phyloP scores from a whole-genome alignment of 2,797 vertebrate species.

The Pseudomugil gertrudae region DNA sequence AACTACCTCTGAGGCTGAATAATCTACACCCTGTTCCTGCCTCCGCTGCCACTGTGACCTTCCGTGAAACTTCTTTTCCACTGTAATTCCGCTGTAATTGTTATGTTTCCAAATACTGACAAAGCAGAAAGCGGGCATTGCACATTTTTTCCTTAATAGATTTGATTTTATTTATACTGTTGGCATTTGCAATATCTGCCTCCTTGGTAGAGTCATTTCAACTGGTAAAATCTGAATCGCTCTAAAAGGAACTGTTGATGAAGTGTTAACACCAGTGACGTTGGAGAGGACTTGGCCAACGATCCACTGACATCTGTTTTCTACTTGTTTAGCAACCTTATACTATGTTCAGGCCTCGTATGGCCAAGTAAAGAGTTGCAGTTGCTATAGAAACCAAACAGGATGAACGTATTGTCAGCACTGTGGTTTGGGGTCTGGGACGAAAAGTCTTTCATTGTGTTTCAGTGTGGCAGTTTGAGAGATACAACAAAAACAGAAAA shows the following conservation, averaged over 20 bases:
- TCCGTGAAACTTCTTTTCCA: slow-evolving; percentile 61
- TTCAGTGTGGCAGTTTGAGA: slow-evolving; percentile 50
- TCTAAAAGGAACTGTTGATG: slow-evolving; percentile 54
- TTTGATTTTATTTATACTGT: slow-evolving; percentile 26
- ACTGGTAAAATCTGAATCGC: slow-evolving; percentile 50
- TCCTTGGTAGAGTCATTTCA: slow-evolving; percentile 62
- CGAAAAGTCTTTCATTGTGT: slow-evolving; percentile 67
- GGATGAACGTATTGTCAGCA: slow-evolving; percentile 67
- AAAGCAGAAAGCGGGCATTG: slow-evolving; percentile 51
- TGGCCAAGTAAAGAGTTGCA: slow-evolving; percentile 56
- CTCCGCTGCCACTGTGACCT: slow-evolving; percentile 42
- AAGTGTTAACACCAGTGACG: slow-evolving; percentile 66
- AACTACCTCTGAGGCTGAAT: slow-evolving; percentile 64
- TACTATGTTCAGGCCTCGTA: slow-evolving; percentile 57
- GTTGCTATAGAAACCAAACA: slow-evolving; percentile 84
- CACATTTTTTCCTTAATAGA: slow-evolving; percentile 39
- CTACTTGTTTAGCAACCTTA: slow-evolving; percentile 69
- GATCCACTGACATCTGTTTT: slow-evolving; percentile 70
- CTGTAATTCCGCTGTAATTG: slow-evolving; percentile 46
- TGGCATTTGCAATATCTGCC: slow-evolving; percentile 45
- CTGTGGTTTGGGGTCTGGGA: slow-evolving; percentile 61
- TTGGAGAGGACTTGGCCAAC: slow-evolving; percentile 58
- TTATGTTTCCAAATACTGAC: slow-evolving; percentile 65
- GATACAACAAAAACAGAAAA: slow-evolving; percentile 52
- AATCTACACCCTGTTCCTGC: slow-evolving; percentile 73